These are phyloP conservation scores for Caenorhabditis sp. DNA, from an alignment of 2,888 invertebrate genomes.

Conservation along the genomic window DNA sequence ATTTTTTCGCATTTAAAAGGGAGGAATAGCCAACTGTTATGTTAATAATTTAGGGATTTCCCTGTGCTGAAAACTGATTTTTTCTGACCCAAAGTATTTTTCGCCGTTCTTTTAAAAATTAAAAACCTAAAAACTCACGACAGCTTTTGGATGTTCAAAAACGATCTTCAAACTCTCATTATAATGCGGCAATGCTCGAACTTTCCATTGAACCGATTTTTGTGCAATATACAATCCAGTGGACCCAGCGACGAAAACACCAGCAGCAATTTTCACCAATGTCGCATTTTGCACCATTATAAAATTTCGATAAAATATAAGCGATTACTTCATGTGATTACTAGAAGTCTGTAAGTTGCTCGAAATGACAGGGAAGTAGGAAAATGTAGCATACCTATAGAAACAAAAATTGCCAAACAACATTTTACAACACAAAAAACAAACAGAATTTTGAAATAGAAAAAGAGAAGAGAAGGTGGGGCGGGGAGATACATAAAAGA, in stretches of 20 bases:
- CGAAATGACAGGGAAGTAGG: not conserved
- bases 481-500: too few species aligned
- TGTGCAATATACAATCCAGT: conserved; percentile 64
- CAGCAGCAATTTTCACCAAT: conserved; percentile 63
- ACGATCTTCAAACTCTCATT: conserved; percentile 62
- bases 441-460: not conserved
- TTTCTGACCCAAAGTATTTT: too few species aligned
- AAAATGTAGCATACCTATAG: not conserved
- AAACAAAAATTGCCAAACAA: not conserved
- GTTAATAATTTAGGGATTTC: too few species aligned
- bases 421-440: conserved; percentile 1
- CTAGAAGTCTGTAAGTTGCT: too few species aligned
- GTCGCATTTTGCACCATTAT: conserved; percentile 53
- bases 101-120: too few species aligned
- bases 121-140: conserved; percentile 19
- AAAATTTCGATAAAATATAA: not conserved
- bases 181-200: conserved; percentile 60
- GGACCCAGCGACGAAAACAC: conserved; percentile 54
- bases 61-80: too few species aligned
- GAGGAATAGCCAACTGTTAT: too few species aligned
- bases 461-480: not conserved
- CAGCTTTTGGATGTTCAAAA: conserved; percentile 60
- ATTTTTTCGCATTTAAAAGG: too few species aligned
- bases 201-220: conserved; percentile 59
- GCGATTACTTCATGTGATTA: not conserved